These are phyloP conservation scores for Rhagoletis pomonella DNA, from an alignment of 1,140 invertebrate species.

Conservation along the genomic window DNA sequence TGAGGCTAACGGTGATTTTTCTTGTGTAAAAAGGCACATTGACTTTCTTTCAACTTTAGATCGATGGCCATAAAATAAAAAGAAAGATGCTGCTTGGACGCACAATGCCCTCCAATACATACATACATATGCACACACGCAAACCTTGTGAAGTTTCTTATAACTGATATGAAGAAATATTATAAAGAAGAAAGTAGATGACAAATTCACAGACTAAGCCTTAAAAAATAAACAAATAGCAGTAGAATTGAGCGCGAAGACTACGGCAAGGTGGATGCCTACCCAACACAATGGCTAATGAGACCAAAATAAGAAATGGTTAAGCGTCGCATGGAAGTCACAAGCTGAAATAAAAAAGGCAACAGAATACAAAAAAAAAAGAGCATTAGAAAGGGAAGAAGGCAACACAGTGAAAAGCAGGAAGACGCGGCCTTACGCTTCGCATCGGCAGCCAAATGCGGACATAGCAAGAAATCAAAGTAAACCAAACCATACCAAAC, in stretches of 20 bases:
- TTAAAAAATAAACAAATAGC: slow-evolving; percentile 20
- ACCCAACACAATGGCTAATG: slow-evolving; percentile 1
- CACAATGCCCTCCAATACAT: not conserved
- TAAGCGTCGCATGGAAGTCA: slow-evolving; percentile 30
- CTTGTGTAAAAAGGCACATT: slow-evolving; percentile 20
- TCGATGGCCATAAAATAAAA: slow-evolving; percentile 8
- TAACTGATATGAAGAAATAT: not conserved
- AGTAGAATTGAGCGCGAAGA: not conserved
- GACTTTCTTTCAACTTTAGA: slow-evolving; percentile 24
- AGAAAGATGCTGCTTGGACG: slow-evolving; percentile 34
- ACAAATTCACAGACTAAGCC: not conserved
- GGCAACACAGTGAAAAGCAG: not conserved
- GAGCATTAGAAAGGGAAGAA: slow-evolving; percentile 47
- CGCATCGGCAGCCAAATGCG: slow-evolving; percentile 17
- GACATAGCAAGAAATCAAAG: no score
- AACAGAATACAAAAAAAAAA: not conserved
- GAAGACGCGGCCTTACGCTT: slow-evolving; percentile 11
- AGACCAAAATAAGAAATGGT: slow-evolving; percentile 7
- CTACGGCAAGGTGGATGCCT: not conserved
- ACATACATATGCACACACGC: not conserved
- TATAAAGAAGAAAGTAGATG: slow-evolving; percentile 39
- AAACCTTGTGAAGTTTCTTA: no score
- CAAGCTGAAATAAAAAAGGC: not conserved
- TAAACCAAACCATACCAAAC: slow-evolving; percentile 38
- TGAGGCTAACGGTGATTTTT: slow-evolving; percentile 36